These are phyloP conservation scores for Callopanchax toddi DNA, from an alignment of 2,113 vertebrate species.

Conservation along the genomic window DNA sequence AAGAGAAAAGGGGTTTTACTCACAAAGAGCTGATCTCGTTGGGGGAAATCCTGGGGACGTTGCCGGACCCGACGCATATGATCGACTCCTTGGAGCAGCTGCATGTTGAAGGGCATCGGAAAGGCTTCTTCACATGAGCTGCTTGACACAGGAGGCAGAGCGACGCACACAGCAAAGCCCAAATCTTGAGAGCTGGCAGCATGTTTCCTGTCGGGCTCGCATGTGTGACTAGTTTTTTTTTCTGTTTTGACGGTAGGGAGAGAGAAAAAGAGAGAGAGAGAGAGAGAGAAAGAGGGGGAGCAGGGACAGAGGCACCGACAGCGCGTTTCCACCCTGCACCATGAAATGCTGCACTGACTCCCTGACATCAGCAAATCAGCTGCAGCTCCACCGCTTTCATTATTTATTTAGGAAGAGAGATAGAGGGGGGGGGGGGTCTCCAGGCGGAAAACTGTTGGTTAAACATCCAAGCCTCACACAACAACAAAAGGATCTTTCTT, in stretches of 20 bases:
- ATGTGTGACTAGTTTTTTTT: slow-evolving; percentile 61
- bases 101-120: slow-evolving; percentile 88
- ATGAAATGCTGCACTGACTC: slow-evolving; percentile 82
- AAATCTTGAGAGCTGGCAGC: slow-evolving; percentile 68
- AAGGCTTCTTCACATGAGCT: slow-evolving; percentile 74
- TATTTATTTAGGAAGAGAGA: slow-evolving; percentile 73
- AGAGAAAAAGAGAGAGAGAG: neutral
- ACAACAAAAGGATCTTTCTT: neutral
- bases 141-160: slow-evolving; percentile 57
- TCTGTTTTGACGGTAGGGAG: neutral
- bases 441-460: slow-evolving; percentile 49
- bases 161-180: slow-evolving; percentile 58
- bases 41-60: slow-evolving; percentile 84
- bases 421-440: neutral
- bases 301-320: slow-evolving; percentile 51
- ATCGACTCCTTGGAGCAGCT: slow-evolving; percentile 94
- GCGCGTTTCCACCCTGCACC: slow-evolving; percentile 78
- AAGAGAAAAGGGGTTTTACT: slow-evolving; percentile 58
- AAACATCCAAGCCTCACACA: slow-evolving; percentile 31
- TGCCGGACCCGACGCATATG: slow-evolving; percentile 92
- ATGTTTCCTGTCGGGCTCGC: slow-evolving; percentile 77
- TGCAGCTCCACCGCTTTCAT: slow-evolving; percentile 80
- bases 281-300: neutral
- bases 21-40: slow-evolving; percentile 92
- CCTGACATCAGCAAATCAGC: slow-evolving; percentile 91